Conservation (phyloP, 2,113 vertebrate genomes). For the Cochlearius cochlearius region DNA sequence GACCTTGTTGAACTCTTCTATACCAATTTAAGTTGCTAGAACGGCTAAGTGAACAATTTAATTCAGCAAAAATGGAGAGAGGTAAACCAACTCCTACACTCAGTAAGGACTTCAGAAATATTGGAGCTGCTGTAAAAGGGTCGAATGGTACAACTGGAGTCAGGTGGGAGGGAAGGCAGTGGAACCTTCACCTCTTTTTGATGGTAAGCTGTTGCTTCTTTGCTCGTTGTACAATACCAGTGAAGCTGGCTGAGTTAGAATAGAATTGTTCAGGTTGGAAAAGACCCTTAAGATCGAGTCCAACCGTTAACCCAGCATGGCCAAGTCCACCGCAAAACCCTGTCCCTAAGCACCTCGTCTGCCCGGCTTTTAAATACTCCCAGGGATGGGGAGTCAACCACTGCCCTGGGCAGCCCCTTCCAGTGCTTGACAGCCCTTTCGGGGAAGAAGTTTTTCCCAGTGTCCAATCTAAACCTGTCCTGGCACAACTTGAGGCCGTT, state of each 20-base stretch:
- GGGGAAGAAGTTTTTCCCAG: background rate
- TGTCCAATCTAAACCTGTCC: background rate
- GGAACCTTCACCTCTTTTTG: background rate
- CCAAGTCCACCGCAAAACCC: background rate
- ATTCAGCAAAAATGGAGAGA: background rate
- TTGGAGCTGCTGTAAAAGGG: background rate
- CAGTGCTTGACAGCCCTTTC: background rate
- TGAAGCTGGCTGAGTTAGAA: background rate
- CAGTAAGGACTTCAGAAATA: background rate
- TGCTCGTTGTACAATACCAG: background rate
- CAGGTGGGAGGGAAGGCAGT: background rate
- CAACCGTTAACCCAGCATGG: background rate
- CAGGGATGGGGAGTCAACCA: background rate
- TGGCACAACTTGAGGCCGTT: background rate
- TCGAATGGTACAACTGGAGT: background rate
- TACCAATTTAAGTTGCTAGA: background rate
- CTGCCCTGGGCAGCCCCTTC: background rate
- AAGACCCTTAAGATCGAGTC: background rate
- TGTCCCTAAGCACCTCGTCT: background rate
- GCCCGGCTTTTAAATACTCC: accelerated
- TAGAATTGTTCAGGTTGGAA: background rate
- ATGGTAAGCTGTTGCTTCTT: background rate
- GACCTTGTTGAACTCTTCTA: background rate
- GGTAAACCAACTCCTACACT: background rate
- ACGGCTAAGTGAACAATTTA: background rate